Base-by-base conservation (phyloP, 2,888 invertebrate species). In the Drosophila austrosaltans region DNA sequence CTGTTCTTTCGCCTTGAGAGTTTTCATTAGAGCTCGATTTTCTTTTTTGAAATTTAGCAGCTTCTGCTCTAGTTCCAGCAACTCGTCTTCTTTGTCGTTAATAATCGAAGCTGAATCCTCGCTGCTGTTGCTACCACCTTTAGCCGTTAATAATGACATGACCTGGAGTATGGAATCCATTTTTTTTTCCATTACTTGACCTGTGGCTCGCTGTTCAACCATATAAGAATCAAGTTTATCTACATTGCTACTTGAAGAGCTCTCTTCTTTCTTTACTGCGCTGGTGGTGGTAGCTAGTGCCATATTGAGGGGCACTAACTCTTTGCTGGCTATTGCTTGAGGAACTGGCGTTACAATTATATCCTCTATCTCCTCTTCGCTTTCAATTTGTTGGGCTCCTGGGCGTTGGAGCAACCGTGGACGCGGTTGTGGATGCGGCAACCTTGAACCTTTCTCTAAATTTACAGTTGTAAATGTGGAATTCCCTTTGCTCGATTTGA, bases 31-130 rank as follows among this genome's bases (percentile, higher is more conserved):
- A 0, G 58, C 36, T 0, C 89, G 86, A 79, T 93, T 93, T 65
- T 92, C 92, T 60, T 86, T 87, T 75, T 91, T 91, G 5, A 91
- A 69, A 57, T 92, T 89, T 22, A 93, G 78, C 30, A 91, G 72
- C 77, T 90, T 92, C 53, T 92, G 89, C 83, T 91, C 92, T 25
- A 92, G 80, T 39, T 84, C 86, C 2, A 92, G 76, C 22, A 84
- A 66, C 74, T 87, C 88, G 77, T 89, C 86, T 69, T 87, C 87
- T 3, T 73, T 71, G 28, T 77, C 85, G 1, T 42, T 12, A n/a
- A 16, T 54, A n/a, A 28, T n/a, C n/a, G 44, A 20, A 4, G 44
- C n/a, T 20, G 20, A 20, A 44, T 48, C 36, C 36, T 40, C 48
- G 48, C 8, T 28, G 25, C 54, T 32, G 20, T 2, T 2, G 2